Base-by-base conservation (phyloP, 2,888 invertebrate genomes). In the Hyalella azteca region DNA sequence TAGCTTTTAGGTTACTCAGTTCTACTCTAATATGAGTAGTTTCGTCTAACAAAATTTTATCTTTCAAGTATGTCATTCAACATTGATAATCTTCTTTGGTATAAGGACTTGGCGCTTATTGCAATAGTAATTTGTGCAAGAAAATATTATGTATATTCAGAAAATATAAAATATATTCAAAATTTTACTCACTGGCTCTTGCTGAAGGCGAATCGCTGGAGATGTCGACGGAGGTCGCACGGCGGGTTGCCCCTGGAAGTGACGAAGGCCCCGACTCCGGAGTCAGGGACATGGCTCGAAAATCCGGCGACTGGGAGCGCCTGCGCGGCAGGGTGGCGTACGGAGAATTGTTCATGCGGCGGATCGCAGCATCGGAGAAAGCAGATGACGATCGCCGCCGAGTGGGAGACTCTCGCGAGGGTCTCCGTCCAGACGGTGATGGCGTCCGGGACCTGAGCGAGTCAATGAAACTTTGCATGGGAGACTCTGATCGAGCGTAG, bases 261-360 rank as follows among this genome's bases (percentile, higher is more conserved):
- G 66, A 66, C 7, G 36, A 36, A 7, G 66, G 66, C 36, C 66
- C 66, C 9, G 66, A 66, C 15, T 66, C 66, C 66, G 11, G 5
- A 13, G 66, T 66, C 3, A 66, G 66, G 19, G 66, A 66, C 22
- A 36, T n/a, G 36, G 66, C 22, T 3, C 66, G 32, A 36, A 66
- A 4, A 19, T 36, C 66, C 36, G 66, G 66, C 0, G 66, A 66
- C 26, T 66, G 66, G 3, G 66, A 66, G 41, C 75, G 29, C 19
- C 41, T 40, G 45, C 75, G 75, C n/a, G 75, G 75, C n/a, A 75
- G 40, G 11, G 75, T 75, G 15, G 41, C 75, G 75, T 75, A 75
- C 29, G 75, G 75, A 13, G 75, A 75, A 45, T 36, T 66, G 66
- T 39, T 66, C 66, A 66, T 66, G 11, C 66, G 22, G 36, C 66